Evolutionary conservation across 2,113 vertebrate genomes (phyloP).

Genomic region (Oreochromis aureus): DNA sequence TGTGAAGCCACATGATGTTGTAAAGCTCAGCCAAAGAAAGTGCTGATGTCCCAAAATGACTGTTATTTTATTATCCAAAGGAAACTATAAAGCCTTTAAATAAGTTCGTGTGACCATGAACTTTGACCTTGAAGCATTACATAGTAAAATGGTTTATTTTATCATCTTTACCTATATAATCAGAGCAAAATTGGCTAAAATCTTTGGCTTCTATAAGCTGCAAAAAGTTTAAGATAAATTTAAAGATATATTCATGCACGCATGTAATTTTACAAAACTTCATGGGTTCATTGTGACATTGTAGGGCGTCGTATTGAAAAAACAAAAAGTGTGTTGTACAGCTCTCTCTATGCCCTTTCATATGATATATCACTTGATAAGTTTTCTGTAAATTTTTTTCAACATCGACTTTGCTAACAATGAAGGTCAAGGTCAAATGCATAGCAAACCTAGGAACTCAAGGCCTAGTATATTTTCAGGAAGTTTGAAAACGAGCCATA

Average conservation of each 20-base stretch:
- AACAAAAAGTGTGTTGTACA: not conserved
- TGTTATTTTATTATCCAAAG: not conserved
- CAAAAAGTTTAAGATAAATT: not conserved
- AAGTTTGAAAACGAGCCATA: not conserved
- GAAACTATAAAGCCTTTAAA: not conserved
- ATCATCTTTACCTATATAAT: not conserved
- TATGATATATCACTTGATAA: not conserved
- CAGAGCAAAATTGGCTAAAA: not conserved
- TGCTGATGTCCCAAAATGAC: not conserved
- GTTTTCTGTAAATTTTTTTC: not conserved
- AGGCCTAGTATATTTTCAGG: not conserved
- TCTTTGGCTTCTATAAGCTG: not conserved
- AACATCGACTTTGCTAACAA: not conserved
- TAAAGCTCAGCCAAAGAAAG: not conserved
- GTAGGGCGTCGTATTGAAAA: not conserved
- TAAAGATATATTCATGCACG: not conserved
- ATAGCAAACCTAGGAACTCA: not conserved
- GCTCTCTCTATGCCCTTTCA: not conserved
- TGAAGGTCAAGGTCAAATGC: not conserved
- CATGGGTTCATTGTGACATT: not conserved
- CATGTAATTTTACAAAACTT: not conserved
- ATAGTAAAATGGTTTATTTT: not conserved
- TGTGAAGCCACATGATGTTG: not conserved
- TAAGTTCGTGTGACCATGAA: not conserved
- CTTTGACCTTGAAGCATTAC: not conserved